Evolutionary conservation across 2,797 vertebrate species (phyloP).

Genomic region (Phoebastria nigripes): DNA sequence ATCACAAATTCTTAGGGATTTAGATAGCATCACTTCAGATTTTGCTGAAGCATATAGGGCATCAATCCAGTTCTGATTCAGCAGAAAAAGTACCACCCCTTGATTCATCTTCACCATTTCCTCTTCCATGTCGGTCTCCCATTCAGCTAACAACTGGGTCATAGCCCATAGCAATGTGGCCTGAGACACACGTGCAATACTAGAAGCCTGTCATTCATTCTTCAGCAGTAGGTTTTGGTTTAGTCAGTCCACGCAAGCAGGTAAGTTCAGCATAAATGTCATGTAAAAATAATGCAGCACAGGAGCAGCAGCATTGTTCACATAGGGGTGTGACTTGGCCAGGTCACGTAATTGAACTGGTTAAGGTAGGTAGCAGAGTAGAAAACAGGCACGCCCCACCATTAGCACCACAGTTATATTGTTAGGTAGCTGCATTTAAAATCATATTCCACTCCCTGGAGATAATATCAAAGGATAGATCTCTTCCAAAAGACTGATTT

Average conservation of each 20-base stretch:
- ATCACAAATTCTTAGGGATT: background rate
- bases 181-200: background rate
- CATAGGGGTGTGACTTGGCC: background rate
- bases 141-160: background rate
- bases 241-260: background rate
- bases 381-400: conserved; percentile 33
- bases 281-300: background rate
- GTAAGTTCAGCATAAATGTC: background rate
- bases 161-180: background rate
- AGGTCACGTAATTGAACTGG: background rate
- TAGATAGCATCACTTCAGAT: background rate
- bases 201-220: background rate
- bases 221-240: background rate
- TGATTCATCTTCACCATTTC: conserved; percentile 7
- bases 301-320: conserved; percentile 41
- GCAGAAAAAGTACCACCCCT: conserved; percentile 1
- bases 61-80: background rate
- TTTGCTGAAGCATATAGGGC: background rate
- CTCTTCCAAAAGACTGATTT: background rate
- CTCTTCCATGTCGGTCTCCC: background rate
- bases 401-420: background rate
- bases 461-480: background rate
- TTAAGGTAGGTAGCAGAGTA: background rate
- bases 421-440: background rate
- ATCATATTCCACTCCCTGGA: background rate